Evolutionary conservation across 1,140 invertebrate genomes (phyloP), one percentile per base, ranked within the genome.

Genomic region (Samia ricini): DNA sequence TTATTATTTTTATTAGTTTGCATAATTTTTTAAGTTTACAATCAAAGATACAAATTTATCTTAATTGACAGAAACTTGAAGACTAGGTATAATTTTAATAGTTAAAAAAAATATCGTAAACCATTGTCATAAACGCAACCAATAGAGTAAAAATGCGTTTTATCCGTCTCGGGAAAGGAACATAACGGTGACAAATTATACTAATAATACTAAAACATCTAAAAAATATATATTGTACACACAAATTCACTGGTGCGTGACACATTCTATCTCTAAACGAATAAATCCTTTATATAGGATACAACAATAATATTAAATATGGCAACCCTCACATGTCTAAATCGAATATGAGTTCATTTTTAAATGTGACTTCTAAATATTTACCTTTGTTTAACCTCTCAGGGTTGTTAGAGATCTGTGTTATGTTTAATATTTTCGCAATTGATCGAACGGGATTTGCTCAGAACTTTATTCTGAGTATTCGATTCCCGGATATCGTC

Each of bases 341-440:
- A 81, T 91, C 89, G 72, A 91, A 91, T 77, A 91, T 91, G 79
- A 91, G 89, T 86, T 91, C 91, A 68, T 91, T 91, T 76, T 91
- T 91, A 69, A 91, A 91, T 63, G 72, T 80, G 23, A 91, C 82
- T 76, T 91, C 90, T 69, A 78, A 71, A 57, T 91, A 91, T 72
- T 88, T 77, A 21, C 91, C 91, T 60, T 90, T 90, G 69, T 89
- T 88, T 63, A 89, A 77, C 49, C 83, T 88, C 18, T 89, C 79
- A 2, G 88, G 88, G 56, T 90, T 75, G 55, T 90, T n/a, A 90
- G 42, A 89, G 68, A 56, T 83, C 60, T 7, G 83, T 83, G 29
- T 79, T 85, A 70, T 90, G 86, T 78, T 88, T 80, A 55, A 90
- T 87, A 69, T 73, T 82, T 65, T 83, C 77, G 72, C 79, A 80